phyloP scores from a whole-genome alignment of 2,888 invertebrate species.

The Heliconius cydno region DNA sequence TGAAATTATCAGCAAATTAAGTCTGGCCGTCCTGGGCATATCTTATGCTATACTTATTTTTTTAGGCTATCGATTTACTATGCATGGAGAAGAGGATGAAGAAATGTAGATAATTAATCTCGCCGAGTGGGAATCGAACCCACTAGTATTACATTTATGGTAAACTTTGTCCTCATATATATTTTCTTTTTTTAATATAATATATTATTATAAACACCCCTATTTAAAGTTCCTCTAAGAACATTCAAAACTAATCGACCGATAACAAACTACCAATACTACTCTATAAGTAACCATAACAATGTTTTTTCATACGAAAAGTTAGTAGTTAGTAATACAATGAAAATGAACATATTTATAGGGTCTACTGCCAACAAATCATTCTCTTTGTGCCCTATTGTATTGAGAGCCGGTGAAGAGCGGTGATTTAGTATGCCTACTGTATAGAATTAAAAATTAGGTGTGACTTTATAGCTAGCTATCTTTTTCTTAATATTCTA shows the following conservation, averaged over 20 bases:
- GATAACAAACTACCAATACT: slow-evolving; percentile 53
- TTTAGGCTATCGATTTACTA: too few species aligned
- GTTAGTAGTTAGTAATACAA: neutral
- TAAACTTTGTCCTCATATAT: too few species aligned
- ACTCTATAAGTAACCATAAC: slow-evolving; percentile 61
- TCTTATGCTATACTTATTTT: too few species aligned
- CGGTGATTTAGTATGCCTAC: slow-evolving; percentile 67
- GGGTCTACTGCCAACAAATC: slow-evolving; percentile 71
- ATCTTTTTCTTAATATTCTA: neutral
- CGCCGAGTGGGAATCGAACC: too few species aligned
- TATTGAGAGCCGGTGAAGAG: slow-evolving; percentile 69
- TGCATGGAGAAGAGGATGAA: too few species aligned
- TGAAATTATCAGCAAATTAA: too few species aligned
- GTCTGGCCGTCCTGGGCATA: too few species aligned
- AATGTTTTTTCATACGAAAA: slow-evolving; percentile 65
- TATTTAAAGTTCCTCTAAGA: slow-evolving; percentile 5
- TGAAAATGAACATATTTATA: slow-evolving; percentile 59
- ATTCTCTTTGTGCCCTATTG: slow-evolving; percentile 63
- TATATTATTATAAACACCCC: neutral
- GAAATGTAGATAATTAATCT: too few species aligned
- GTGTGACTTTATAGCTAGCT: slow-evolving; percentile 15
- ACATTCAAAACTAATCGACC: slow-evolving; percentile 44
- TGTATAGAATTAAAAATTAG: slow-evolving; percentile 33
- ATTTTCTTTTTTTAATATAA: too few species aligned
- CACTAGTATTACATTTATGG: too few species aligned